Conservation (phyloP, 2,888 invertebrate genomes). For the Merodon equestris region DNA sequence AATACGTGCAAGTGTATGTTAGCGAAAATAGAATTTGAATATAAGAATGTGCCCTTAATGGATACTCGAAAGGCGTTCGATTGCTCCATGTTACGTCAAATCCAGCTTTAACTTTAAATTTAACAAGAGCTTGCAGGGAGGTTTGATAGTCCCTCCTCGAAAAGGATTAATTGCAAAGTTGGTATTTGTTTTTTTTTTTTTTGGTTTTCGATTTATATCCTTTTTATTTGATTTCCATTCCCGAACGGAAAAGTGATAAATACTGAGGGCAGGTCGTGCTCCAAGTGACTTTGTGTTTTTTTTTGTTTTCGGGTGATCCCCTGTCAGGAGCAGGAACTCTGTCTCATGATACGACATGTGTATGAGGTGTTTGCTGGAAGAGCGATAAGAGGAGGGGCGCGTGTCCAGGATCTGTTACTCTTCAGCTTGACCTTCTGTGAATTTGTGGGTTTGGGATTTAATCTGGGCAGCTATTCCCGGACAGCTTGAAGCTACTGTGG, state of each 20-base stretch:
- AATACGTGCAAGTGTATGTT: constrained; percentile 17
- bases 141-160: constrained; percentile 2
- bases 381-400: too few relatives aligned
- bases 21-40: constrained; percentile 29
- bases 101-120: too few relatives aligned
- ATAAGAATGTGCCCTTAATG: constrained; percentile 41
- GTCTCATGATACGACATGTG: too few relatives aligned
- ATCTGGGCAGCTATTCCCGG: too few relatives aligned
- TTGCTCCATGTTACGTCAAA: too few relatives aligned
- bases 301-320: too few relatives aligned
- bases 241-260: constrained; percentile 10
- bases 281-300: background rate
- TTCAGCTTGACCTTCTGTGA: too few relatives aligned
- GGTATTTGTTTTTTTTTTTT: constrained; percentile 27
- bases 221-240: constrained; percentile 6
- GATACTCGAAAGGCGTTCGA: constrained; percentile 6
- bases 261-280: constrained; percentile 28
- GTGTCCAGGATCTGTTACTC: too few relatives aligned
- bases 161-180: constrained; percentile 61
- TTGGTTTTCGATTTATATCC: constrained; percentile 3
- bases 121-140: background rate
- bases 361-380: too few relatives aligned
- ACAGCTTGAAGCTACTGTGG: too few relatives aligned
- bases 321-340: too few relatives aligned
- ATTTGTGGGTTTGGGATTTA: too few relatives aligned